Evolutionary conservation across 2,113 vertebrate genomes (phyloP).

Genomic region (Channa maculata): DNA sequence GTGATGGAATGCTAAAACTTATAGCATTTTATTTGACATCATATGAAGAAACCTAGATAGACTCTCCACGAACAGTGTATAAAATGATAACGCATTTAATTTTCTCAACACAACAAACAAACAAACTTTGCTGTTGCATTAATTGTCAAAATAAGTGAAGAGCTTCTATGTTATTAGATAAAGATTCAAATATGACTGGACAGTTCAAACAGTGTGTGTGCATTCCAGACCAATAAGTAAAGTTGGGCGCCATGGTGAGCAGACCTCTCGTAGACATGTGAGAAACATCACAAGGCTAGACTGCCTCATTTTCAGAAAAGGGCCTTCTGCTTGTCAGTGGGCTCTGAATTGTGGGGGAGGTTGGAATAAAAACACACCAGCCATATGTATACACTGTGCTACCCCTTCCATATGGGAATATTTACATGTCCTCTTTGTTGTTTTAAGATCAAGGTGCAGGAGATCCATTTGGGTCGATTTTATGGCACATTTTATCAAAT

Average conservation of each 20-base stretch:
- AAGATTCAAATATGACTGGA: conserved; percentile 34
- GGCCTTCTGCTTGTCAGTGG: conserved; percentile 69
- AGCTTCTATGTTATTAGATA: conserved; percentile 60
- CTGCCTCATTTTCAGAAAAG: conserved; percentile 45
- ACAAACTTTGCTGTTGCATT: conserved; percentile 18
- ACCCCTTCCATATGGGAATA: conserved; percentile 73
- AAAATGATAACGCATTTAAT: conserved; percentile 27
- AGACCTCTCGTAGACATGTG: conserved; percentile 60
- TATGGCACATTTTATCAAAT: conserved; percentile 76
- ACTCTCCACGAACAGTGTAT: not conserved
- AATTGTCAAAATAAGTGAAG: conserved; percentile 40
- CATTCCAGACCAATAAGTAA: conserved; percentile 54
- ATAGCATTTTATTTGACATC: conserved; percentile 1
- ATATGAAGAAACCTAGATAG: not conserved
- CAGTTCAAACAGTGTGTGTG: conserved; percentile 7
- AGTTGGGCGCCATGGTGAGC: conserved; percentile 55
- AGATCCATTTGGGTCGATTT: conserved; percentile 74
- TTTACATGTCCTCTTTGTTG: conserved; percentile 73
- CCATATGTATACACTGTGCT: conserved; percentile 68
- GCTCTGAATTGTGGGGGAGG: conserved; percentile 55
- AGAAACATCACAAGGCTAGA: conserved; percentile 67
- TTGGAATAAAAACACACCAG: conserved; percentile 35
- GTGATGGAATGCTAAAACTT: too few species aligned
- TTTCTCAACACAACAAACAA: conserved; percentile 23
- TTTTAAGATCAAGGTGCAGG: conserved; percentile 67